Percentiles rank a stretch among this genome's conserved stretches.
These are phyloP conservation scores for Onychostruthus taczanowskii DNA, from an alignment of 2,113 vertebrate genomes.

Conservation along the genomic window DNA sequence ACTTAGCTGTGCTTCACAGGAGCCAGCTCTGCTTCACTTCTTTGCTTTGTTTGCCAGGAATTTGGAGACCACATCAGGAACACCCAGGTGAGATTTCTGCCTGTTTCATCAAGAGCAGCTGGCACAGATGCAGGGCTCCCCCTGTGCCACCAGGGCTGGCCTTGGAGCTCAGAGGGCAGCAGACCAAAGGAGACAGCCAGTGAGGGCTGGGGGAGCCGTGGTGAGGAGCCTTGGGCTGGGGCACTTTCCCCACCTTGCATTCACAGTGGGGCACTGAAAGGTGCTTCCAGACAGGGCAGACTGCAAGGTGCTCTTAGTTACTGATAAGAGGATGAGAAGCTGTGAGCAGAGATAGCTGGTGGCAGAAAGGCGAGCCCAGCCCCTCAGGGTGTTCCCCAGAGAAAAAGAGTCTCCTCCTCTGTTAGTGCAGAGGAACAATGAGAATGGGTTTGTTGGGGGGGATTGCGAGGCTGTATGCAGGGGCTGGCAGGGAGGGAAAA, in stretches of 20 bases:
- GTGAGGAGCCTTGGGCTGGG: not conserved
- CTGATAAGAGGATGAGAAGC: not conserved
- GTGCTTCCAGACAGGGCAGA: not conserved
- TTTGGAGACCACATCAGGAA: not conserved
- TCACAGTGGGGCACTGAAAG: not conserved
- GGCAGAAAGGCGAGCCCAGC: not conserved
- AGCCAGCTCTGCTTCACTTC: not conserved
- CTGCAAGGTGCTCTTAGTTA: not conserved
- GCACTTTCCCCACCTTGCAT: not conserved
- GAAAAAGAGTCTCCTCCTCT: not conserved
- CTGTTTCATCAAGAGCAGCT: not conserved
- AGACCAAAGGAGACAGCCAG: not conserved
- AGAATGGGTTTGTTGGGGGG: not conserved
- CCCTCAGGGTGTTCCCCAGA: not conserved
- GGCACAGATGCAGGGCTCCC: rapidly evolving
- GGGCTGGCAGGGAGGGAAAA: not conserved
- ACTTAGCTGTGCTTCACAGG: not conserved
- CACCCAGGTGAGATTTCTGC: not conserved
- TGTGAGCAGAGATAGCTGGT: rapidly evolving
- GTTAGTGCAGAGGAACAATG: not conserved
- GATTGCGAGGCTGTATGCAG: not conserved
- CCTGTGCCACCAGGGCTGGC: rapidly evolving
- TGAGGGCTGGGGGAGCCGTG: not conserved
- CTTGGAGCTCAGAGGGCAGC: not conserved
- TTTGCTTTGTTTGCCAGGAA: not conserved